A percentile compares a stretch with the other conserved stretches of the same genome.
These are phyloP conservation scores for Discoglossus pictus DNA, from an alignment of 2,797 vertebrate genomes.

Conservation along the genomic window DNA sequence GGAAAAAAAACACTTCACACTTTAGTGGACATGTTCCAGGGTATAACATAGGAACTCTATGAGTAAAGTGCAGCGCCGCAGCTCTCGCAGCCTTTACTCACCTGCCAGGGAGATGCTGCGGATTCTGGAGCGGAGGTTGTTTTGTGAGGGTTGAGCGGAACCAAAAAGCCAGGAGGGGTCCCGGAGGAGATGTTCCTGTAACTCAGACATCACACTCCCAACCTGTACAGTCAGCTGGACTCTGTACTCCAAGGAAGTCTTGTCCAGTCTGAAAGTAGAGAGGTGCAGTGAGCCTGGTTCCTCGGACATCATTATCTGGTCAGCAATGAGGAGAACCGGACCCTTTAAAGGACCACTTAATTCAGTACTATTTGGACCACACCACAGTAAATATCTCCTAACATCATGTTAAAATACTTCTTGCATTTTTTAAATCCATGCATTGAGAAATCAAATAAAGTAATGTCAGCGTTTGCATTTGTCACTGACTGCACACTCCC, in stretches of 20 bases:
- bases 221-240: constrained; percentile 15
- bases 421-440: too few relatives aligned
- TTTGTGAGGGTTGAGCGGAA: not conserved
- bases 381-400: too few relatives aligned
- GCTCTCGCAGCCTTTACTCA: not conserved
- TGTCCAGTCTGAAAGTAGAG: constrained; percentile 27
- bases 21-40: too few relatives aligned
- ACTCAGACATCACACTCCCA: constrained; percentile 27
- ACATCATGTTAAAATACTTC: too few relatives aligned
- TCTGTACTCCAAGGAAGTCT: constrained; percentile 25
- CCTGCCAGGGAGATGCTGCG: constrained; percentile 25
- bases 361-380: too few relatives aligned
- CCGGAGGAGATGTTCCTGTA: constrained; percentile 27
- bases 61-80: too few relatives aligned
- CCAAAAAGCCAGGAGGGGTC: constrained; percentile 23
- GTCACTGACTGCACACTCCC: too few relatives aligned
- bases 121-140: constrained; percentile 3
- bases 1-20: too few relatives aligned
- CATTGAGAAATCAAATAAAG: too few relatives aligned
- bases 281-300: not conserved
- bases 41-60: too few relatives aligned
- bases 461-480: too few relatives aligned
- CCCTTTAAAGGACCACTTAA: too few relatives aligned
- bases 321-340: constrained; percentile 4
- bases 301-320: not conserved